A percentile compares a stretch with the other conserved stretches of the same genome.
Conservation (phyloP, 2,797 vertebrate genomes). For the Amblyopsis hoosieri region DNA sequence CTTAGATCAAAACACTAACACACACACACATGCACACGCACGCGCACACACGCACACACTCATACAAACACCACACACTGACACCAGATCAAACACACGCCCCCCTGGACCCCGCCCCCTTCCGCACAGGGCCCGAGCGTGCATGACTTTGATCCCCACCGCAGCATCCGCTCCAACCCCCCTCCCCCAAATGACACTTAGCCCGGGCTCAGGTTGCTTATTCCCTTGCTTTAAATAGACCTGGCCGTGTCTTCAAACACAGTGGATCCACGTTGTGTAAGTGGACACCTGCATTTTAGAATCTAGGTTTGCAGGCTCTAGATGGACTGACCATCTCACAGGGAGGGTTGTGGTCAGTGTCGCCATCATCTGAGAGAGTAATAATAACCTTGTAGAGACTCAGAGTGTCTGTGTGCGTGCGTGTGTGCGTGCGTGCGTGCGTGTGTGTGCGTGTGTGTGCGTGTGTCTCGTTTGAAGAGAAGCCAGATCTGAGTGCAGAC, state of each 20-base stretch:
- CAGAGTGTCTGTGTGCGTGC: constrained; percentile 1
- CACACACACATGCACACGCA: constrained; percentile 2
- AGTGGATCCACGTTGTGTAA: constrained; percentile 50
- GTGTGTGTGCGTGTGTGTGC: constrained; percentile 1
- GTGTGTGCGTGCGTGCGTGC: constrained; percentile 9
- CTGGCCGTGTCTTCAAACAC: constrained; percentile 46
- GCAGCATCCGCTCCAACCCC: constrained; percentile 59
- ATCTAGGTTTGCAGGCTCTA: constrained; percentile 44
- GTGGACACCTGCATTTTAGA: constrained; percentile 41
- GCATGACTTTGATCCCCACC: constrained; percentile 67
- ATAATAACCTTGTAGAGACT: constrained; percentile 23
- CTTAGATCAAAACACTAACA: constrained; percentile 49
- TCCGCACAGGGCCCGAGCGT: constrained; percentile 42
- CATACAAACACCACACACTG: background rate
- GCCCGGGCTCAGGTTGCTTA: constrained; percentile 51
- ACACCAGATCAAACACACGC: constrained; percentile 17
- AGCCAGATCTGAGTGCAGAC: constrained; percentile 23
- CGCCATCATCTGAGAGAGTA: constrained; percentile 32
- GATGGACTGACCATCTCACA: constrained; percentile 35
- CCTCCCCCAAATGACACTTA: constrained; percentile 30
- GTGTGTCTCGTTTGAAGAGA: background rate
- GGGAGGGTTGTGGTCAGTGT: constrained; percentile 45
- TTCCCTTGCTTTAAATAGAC: constrained; percentile 58
- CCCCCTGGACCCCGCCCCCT: constrained; percentile 7
- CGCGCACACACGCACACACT: constrained; percentile 24